phyloP scores from a whole-genome alignment of 2,113 vertebrate species.

The Osmerus eperlanus region DNA sequence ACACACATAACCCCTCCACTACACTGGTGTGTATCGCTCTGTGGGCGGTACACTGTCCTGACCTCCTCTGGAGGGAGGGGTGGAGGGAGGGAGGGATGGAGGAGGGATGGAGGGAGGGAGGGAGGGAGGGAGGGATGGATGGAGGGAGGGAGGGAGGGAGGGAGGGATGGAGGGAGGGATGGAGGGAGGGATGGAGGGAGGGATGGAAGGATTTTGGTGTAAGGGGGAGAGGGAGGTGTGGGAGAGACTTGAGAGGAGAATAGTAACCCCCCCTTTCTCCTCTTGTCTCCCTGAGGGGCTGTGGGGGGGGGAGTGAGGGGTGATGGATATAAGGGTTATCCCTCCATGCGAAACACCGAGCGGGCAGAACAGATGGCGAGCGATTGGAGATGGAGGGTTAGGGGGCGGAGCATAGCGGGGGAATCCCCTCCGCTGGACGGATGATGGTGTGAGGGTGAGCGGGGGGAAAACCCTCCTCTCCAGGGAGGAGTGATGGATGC shows the following conservation, averaged over 20 bases:
- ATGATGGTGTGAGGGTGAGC: constrained; percentile 13
- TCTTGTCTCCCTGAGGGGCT: too few species aligned
- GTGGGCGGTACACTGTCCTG: not conserved
- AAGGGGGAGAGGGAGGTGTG: not conserved
- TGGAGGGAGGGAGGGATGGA: too few species aligned
- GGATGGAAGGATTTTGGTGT: too few species aligned
- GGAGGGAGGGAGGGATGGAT: too few species aligned
- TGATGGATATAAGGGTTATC: constrained; percentile 35
- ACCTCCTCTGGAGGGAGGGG: constrained; percentile 10
- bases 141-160: too few species aligned
- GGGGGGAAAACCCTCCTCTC: constrained; percentile 17
- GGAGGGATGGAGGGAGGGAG: too few species aligned
- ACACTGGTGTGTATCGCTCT: not conserved
- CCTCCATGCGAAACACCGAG: constrained; percentile 18
- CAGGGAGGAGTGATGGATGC: not conserved
- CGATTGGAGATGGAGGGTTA: constrained; percentile 8
- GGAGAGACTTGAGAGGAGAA: constrained; percentile 35
- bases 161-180: too few species aligned
- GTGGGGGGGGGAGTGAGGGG: too few species aligned
- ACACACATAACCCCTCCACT: not conserved
- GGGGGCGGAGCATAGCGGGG: not conserved
- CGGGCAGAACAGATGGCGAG: constrained; percentile 6
- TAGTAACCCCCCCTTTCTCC: not conserved
- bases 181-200: too few species aligned
- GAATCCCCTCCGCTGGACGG: constrained; percentile 22